Percentiles rank a stretch among this genome's conserved stretches.
These are phyloP conservation scores for Sphenodon punctatus DNA, from an alignment of 2,797 vertebrate genomes.

Conservation along the genomic window DNA sequence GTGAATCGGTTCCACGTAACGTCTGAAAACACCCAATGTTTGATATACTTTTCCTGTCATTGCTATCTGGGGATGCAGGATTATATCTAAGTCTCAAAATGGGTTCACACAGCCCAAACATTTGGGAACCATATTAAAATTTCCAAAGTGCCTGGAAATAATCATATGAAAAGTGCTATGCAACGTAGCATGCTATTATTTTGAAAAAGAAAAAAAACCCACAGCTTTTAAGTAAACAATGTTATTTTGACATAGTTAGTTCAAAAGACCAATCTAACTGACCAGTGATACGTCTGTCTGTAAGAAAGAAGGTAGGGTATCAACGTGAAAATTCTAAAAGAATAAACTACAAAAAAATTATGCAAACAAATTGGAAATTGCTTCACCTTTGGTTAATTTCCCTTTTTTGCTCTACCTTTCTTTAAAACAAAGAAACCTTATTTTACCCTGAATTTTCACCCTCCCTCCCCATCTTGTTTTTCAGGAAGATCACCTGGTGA, in stretches of 20 bases:
- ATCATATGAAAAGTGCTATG: rapidly evolving
- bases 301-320: too few species aligned
- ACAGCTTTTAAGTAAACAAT: too few species aligned
- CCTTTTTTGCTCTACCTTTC: background rate
- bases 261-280: background rate
- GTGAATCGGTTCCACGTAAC: too few species aligned
- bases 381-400: background rate
- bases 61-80: too few species aligned
- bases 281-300: background rate
- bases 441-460: background rate
- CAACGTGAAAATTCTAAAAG: background rate
- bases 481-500: background rate
- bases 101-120: too few species aligned
- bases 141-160: background rate
- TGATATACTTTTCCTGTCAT: too few species aligned
- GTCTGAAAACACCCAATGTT: too few species aligned
- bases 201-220: too few species aligned
- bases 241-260: background rate
- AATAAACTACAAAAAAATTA: background rate
- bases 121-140: too few species aligned
- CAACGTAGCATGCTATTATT: too few species aligned
- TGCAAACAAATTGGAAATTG: background rate
- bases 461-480: background rate
- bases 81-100: too few species aligned
- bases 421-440: background rate